These are phyloP conservation scores for Heliothis virescens DNA, from an alignment of 1,140 invertebrate species.

Conservation along the genomic window DNA sequence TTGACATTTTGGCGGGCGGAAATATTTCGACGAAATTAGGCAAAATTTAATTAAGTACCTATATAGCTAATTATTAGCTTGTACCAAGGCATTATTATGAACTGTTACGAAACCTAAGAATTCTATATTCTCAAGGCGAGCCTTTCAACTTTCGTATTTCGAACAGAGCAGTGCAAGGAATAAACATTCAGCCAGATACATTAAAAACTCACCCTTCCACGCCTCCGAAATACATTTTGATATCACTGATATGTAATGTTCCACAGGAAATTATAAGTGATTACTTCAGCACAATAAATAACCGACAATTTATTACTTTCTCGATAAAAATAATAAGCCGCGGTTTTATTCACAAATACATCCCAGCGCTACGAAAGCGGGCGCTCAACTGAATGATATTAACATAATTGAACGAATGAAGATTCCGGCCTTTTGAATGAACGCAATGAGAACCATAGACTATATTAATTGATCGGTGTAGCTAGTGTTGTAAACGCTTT, in stretches of 20 bases:
- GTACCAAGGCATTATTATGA: conserved; percentile 32
- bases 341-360: conserved; percentile 45
- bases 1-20: conserved; percentile 48
- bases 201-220: conserved; percentile 76
- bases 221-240: conserved; percentile 74
- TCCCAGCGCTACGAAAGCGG: conserved; percentile 60
- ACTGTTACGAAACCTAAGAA: conserved; percentile 67
- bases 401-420: conserved; percentile 9
- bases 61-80: conserved; percentile 21
- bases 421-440: neutral
- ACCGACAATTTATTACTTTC: conserved; percentile 39
- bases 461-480: neutral
- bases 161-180: conserved; percentile 39
- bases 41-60: neutral
- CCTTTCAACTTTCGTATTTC: conserved; percentile 76
- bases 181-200: conserved; percentile 44
- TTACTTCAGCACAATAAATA: conserved; percentile 21
- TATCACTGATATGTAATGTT: conserved; percentile 5
- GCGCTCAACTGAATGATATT: conserved; percentile 51
- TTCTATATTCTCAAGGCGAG: conserved; percentile 68
- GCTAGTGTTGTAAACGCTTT: neutral
- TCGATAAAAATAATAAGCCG: conserved; percentile 31
- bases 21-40: conserved; percentile 12
- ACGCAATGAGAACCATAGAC: neutral
- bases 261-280: conserved; percentile 31